Conservation (phyloP, 2,113 vertebrate species). For the Fulica atra region DNA sequence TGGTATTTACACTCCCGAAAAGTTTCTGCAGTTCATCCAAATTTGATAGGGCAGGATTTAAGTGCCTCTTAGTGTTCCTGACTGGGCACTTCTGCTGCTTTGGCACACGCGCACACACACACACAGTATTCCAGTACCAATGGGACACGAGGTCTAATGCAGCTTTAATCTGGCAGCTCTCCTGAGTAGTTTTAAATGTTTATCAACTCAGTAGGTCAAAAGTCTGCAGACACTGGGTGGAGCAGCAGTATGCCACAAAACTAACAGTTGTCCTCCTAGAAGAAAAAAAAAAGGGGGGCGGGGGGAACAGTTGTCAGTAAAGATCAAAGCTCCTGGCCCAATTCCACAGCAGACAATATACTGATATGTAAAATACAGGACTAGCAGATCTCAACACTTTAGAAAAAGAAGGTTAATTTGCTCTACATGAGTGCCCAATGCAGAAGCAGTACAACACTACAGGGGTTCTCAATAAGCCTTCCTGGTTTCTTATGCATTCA, state of each 20-base stretch:
- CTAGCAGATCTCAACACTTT: not conserved
- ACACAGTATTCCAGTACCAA: conserved; percentile 31
- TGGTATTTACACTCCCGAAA: conserved; percentile 37
- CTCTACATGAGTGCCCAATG: not conserved
- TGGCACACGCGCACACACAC: not conserved
- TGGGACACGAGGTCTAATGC: not conserved
- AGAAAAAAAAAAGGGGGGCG: not conserved
- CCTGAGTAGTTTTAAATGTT: conserved; percentile 60
- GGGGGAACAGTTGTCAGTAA: conserved; percentile 42
- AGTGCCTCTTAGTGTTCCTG: conserved; percentile 24
- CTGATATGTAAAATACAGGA: conserved; percentile 21
- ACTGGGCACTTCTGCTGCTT: conserved; percentile 44
- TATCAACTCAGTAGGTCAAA: conserved; percentile 94
- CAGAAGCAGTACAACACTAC: not conserved
- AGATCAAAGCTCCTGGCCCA: conserved; percentile 27
- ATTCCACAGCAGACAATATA: conserved; percentile 16
- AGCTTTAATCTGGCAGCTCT: conserved; percentile 55
- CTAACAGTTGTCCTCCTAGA: conserved; percentile 88
- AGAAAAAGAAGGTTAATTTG: not conserved
- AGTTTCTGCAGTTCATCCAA: conserved; percentile 52
- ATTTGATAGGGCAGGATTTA: conserved; percentile 24
- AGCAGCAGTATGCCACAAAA: conserved; percentile 98
- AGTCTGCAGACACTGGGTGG: conserved; percentile 89
- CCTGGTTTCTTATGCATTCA: not conserved
- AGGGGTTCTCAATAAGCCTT: conserved; percentile 8